Evolutionary conservation across 2,113 vertebrate species (phyloP), one percentile per base, ranked within the genome.

Genomic region (Phrynocephalus versicolor): DNA sequence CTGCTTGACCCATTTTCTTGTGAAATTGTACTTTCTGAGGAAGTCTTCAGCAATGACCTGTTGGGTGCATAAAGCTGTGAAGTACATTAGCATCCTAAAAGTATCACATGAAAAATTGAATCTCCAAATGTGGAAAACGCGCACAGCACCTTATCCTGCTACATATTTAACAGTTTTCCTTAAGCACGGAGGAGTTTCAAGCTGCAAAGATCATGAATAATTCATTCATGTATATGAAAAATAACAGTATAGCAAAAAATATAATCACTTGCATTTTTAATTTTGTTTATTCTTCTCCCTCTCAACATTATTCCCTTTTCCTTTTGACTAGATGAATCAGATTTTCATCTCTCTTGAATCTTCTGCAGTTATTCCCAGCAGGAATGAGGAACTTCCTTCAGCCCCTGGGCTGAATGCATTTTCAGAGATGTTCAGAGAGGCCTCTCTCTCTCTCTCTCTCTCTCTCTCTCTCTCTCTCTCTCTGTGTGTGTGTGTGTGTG

Each of bases 1-100:
- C 81, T 74, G 62, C 85, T 88, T 85, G 39, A 80, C 86, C 72
- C 15, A 70, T 85, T 91, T 87, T 57, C 69, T 7, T 89, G 86
- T 79, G 75, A 81, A 85, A 77, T 74, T 77, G 71, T 91, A 79
- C 64, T 41, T 91, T 92, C 89, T 91, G 79, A 85, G 86, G 89
- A 79, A 86, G 65, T 71, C 70, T 69, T 67, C 84, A 84, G 72
- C 55, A 86, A 70, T 85, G 80, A 92, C 69, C 72, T 37, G 18
- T 51, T 79, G 57, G 39, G 64, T 87, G 83, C 88, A 89, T 81
- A 89, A 90, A 92, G 83, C 90, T 92, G 83, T 89, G 90, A 93
- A 93, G 89, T 89, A 91, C 85, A 90, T 89, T 81, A 85, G 89
- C 92, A 92, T 85, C 84, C 88, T 85, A 30, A 93, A 91, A 87